Evolutionary conservation across 1,140 invertebrate species (phyloP).

Genomic region (Macrocentrus cingulum): DNA sequence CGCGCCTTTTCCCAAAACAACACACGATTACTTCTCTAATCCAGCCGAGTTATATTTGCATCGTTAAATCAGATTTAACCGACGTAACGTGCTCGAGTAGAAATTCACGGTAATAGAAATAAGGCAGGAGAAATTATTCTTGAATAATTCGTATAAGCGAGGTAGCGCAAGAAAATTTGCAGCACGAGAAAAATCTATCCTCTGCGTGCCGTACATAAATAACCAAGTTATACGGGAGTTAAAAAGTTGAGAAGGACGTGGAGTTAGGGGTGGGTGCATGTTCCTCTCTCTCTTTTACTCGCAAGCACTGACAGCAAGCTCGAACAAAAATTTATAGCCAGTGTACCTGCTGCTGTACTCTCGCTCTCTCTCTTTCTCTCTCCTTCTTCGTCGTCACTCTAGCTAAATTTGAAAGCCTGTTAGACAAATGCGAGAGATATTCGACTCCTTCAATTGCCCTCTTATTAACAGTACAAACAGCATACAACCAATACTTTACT

Average conservation of each 20-base stretch:
- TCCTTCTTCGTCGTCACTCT: too few relatives aligned
- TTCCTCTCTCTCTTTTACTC: not conserved
- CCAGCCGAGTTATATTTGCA: not conserved
- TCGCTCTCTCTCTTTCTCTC: not conserved
- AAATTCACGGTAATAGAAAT: slow-evolving; percentile 2
- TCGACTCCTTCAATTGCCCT: too few relatives aligned
- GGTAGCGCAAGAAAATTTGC: slow-evolving; percentile 28
- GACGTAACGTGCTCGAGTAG: not conserved
- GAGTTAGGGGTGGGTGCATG: slow-evolving; percentile 4
- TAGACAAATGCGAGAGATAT: too few relatives aligned
- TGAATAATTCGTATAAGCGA: slow-evolving; percentile 10
- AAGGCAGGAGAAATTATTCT: not conserved
- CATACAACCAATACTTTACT: too few relatives aligned
- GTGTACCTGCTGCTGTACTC: not conserved
- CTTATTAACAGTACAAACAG: too few relatives aligned
- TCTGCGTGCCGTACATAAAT: slow-evolving; percentile 47
- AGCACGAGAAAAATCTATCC: slow-evolving; percentile 45
- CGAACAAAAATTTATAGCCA: slow-evolving; percentile 26
- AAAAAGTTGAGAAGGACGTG: slow-evolving; percentile 41
- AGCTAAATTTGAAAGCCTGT: too few relatives aligned
- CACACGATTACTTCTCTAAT: too few relatives aligned
- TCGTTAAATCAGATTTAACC: not conserved
- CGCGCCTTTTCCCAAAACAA: too few relatives aligned
- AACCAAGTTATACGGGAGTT: slow-evolving; percentile 50
- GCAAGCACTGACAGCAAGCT: not conserved